Evolutionary conservation across 2,797 vertebrate species (phyloP).

Genomic region (Amazona ochrocephala): DNA sequence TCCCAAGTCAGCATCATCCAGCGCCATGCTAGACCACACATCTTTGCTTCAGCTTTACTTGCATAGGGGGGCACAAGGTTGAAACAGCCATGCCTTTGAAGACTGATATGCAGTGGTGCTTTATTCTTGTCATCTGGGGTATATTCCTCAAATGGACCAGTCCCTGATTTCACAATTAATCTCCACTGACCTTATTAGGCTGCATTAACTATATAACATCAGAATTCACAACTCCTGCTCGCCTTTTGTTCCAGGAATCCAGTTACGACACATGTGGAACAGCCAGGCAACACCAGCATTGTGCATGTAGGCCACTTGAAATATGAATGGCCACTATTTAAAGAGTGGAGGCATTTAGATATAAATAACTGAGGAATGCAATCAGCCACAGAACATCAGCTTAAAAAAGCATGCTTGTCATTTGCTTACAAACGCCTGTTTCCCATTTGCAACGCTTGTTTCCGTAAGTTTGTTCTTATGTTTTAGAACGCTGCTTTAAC

Average conservation of each 20-base stretch:
- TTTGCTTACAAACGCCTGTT: background rate
- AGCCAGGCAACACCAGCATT: background rate
- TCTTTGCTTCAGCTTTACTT: background rate
- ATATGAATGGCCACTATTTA: constrained; percentile 40
- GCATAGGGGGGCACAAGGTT: accelerated
- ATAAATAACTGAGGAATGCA: constrained; percentile 31
- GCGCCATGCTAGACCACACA: accelerated
- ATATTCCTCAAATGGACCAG: background rate
- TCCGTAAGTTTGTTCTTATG: constrained; percentile 2
- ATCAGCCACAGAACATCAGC: constrained; percentile 22
- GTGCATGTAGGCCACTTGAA: constrained; percentile 36
- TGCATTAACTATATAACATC: background rate
- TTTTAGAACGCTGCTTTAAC: constrained; percentile 1
- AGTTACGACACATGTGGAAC: background rate
- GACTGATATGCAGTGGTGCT: accelerated
- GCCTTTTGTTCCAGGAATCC: background rate
- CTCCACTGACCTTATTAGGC: background rate
- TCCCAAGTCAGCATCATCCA: background rate
- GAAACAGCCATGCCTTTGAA: background rate
- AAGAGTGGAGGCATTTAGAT: constrained; percentile 24
- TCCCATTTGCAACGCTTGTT: background rate
- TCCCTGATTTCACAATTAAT: background rate
- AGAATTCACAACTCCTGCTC: background rate
- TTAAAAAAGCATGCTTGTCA: background rate
- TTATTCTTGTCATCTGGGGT: background rate